A percentile compares a stretch with the other conserved stretches of the same genome.
Conservation (phyloP, 2,797 vertebrate genomes). For the Pachyuromys duprasi region DNA sequence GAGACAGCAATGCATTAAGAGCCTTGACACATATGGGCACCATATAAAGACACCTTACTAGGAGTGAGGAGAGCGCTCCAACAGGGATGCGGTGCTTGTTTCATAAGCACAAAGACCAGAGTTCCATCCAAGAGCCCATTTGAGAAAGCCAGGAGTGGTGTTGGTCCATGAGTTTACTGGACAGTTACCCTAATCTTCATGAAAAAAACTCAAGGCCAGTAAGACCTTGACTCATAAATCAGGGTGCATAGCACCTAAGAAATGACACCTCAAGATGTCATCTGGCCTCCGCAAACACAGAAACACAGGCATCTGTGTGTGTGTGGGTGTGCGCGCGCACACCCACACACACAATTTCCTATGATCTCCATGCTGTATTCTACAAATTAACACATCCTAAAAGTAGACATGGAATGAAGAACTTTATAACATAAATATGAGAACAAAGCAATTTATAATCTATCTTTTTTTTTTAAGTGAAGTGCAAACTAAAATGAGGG, state of each 20-base stretch:
- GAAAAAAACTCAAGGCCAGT: too few relatives aligned
- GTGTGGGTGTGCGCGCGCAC: neutral
- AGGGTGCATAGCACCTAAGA: neutral
- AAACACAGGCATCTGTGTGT: neutral
- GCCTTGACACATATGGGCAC: neutral
- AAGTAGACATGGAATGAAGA: neutral
- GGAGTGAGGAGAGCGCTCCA: neutral
- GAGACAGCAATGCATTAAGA: neutral
- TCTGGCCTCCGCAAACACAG: neutral
- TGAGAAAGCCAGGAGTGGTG: neutral
- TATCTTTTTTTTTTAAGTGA: neutral
- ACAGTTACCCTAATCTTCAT: neutral
- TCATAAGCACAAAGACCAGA: neutral
- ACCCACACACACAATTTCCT: neutral
- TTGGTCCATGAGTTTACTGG: neutral
- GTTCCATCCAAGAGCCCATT: neutral
- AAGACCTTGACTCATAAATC: neutral
- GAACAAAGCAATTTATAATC: neutral
- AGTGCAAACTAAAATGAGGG: neutral
- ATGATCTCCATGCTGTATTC: neutral
- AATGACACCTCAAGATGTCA: neutral
- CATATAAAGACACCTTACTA: neutral
- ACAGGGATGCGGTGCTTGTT: neutral
- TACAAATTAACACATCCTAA: neutral
- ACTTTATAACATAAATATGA: neutral